A percentile compares a stretch with the other conserved stretches of the same genome.
Conservation (phyloP, 2,888 invertebrate species). For the Heliconius sara region DNA sequence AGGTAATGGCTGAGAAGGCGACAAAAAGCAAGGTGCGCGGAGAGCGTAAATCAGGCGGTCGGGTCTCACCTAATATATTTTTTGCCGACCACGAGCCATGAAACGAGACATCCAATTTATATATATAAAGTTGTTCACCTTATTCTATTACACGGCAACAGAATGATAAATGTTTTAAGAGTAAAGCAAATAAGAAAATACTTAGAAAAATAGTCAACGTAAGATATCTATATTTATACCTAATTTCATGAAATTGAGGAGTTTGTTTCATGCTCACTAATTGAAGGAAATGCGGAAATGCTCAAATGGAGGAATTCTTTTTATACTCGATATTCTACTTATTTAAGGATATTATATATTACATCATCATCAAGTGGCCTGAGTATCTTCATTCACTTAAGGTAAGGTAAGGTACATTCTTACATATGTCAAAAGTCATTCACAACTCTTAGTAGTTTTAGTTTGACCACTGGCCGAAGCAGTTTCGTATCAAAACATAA, state of each 20-base stretch:
- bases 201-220: not conserved
- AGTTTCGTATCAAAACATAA: no score
- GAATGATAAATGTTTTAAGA: not conserved
- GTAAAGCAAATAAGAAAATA: conserved; percentile 6
- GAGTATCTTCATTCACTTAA: no score
- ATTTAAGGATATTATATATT: no score
- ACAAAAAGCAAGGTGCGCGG: conserved; percentile 46
- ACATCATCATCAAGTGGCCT: no score
- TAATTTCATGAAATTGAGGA: not conserved
- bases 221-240: not conserved
- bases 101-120: conserved; percentile 28
- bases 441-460: no score
- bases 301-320: not conserved
- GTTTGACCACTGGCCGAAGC: no score
- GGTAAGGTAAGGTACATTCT: no score
- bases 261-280: not conserved
- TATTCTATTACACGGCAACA: conserved; percentile 6
- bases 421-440: no score
- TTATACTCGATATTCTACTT: no score
- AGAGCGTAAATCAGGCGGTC: conserved; percentile 47
- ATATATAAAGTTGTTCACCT: conserved; percentile 22
- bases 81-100: conserved; percentile 43
- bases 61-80: conserved; percentile 47
- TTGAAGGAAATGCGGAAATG: not conserved
- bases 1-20: conserved; percentile 44